A percentile compares a stretch with the other conserved stretches of the same genome.
phyloP scores from a whole-genome alignment of 2,888 invertebrate genomes.

The Lithophane ornitopus region DNA sequence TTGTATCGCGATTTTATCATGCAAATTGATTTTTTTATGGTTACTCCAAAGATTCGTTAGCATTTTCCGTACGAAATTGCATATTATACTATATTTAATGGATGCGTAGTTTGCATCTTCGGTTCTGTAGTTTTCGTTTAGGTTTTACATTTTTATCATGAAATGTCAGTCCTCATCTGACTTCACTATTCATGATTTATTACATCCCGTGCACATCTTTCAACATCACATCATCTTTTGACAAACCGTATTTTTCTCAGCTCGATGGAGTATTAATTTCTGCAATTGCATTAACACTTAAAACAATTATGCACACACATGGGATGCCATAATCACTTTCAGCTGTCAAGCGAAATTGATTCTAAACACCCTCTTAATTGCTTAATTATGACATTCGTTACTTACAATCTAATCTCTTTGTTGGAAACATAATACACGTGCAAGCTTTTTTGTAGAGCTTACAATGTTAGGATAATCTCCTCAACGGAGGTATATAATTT shows the following conservation, averaged over 20 bases:
- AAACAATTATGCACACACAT: conserved; percentile 21
- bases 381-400: conserved; percentile 37
- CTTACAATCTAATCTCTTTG: conserved; percentile 31
- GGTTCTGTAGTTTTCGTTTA: conserved; percentile 25
- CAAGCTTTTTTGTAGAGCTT: neutral
- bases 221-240: no score
- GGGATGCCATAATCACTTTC: conserved; percentile 24
- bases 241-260: neutral
- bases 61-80: conserved; percentile 47
- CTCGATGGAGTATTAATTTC: neutral
- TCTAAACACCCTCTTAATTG: conserved; percentile 37
- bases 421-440: conserved; percentile 19
- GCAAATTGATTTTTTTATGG: conserved; percentile 64
- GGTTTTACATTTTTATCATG: conserved; percentile 2
- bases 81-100: conserved; percentile 31
- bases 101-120: conserved; percentile 14
- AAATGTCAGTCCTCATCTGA: neutral
- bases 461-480: neutral
- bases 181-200: conserved; percentile 1
- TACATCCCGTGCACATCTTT: neutral
- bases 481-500: neutral
- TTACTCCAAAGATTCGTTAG: conserved; percentile 50
- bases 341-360: conserved; percentile 51
- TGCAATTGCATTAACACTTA: conserved; percentile 5
- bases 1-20: conserved; percentile 69